Evolutionary conservation across 2,888 invertebrate species (phyloP).

Genomic region (Erebia aethiops): DNA sequence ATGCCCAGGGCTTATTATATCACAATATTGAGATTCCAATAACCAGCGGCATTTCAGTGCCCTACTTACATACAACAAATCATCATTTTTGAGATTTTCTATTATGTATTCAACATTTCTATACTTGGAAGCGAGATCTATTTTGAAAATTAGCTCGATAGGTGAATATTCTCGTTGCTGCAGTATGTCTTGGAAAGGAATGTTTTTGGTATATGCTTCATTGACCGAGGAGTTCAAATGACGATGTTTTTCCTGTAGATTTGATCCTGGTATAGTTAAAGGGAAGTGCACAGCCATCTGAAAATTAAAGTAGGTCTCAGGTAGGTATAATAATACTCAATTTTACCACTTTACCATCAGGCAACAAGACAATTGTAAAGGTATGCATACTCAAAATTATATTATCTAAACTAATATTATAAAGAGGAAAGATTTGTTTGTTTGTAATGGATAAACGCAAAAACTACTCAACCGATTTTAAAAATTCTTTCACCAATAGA

Average conservation of each 20-base stretch:
- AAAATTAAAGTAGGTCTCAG: neutral
- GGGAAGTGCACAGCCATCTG: constrained; percentile 47
- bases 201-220: constrained; percentile 40
- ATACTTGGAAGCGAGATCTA: constrained; percentile 59
- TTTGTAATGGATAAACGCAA: no score
- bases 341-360: no score
- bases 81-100: constrained; percentile 56
- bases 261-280: constrained; percentile 51
- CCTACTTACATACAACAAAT: constrained; percentile 65
- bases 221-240: constrained; percentile 53
- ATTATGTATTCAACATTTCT: constrained; percentile 59
- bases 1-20: constrained; percentile 58
- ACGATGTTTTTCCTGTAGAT: constrained; percentile 55
- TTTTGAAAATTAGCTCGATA: constrained; percentile 62
- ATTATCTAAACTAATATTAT: no score
- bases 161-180: constrained; percentile 49
- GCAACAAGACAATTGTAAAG: no score
- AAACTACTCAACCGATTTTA: no score
- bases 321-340: neutral
- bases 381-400: no score
- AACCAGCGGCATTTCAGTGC: constrained; percentile 63
- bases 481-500: no score
- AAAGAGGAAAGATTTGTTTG: no score
- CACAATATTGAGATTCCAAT: constrained; percentile 47
- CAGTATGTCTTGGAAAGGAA: constrained; percentile 39